phyloP scores from a whole-genome alignment of 2,888 invertebrate genomes.

The Oligia latruncula region DNA sequence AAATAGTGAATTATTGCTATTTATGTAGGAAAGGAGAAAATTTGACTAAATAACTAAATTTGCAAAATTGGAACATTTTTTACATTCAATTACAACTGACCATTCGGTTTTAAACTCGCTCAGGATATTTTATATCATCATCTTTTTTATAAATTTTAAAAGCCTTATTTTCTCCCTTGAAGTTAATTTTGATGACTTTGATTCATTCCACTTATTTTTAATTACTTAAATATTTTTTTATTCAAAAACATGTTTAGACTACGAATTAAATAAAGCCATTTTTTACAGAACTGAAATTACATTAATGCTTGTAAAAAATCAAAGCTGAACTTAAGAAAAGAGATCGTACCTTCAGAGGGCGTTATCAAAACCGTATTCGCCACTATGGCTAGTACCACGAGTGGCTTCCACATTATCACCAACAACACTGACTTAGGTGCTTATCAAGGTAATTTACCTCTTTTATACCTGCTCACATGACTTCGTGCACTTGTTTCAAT shows the following conservation, averaged over 20 bases:
- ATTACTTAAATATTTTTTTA: not conserved
- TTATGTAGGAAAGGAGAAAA: too few relatives aligned
- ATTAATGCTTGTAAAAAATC: not conserved
- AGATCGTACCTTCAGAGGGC: slow-evolving; percentile 65
- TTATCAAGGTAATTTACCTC: slow-evolving; percentile 65
- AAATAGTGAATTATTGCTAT: too few relatives aligned
- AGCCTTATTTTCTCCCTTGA: not conserved
- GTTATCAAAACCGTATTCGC: slow-evolving; percentile 60
- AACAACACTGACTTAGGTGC: slow-evolving; percentile 54
- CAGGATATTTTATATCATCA: not conserved
- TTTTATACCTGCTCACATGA: slow-evolving; percentile 72
- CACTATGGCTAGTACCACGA: slow-evolving; percentile 67
- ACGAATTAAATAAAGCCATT: not conserved
- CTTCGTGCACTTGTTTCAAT: slow-evolving; percentile 74
- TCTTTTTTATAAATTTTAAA: not conserved
- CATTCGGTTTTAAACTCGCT: not conserved
- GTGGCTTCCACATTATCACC: slow-evolving; percentile 72
- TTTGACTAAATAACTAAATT: too few relatives aligned
- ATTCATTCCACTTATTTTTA: not conserved
- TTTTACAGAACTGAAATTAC: not conserved
- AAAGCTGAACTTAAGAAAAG: slow-evolving; percentile 2
- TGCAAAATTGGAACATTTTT: too few relatives aligned
- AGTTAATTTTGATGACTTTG: not conserved
- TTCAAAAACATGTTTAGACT: not conserved
- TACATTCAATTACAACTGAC: too few relatives aligned